A percentile compares a stretch with the other conserved stretches of the same genome.
Evolutionary conservation across 92 coral and sea anemone genomes (phyloP).

Genomic region (Porites evermanni): DNA sequence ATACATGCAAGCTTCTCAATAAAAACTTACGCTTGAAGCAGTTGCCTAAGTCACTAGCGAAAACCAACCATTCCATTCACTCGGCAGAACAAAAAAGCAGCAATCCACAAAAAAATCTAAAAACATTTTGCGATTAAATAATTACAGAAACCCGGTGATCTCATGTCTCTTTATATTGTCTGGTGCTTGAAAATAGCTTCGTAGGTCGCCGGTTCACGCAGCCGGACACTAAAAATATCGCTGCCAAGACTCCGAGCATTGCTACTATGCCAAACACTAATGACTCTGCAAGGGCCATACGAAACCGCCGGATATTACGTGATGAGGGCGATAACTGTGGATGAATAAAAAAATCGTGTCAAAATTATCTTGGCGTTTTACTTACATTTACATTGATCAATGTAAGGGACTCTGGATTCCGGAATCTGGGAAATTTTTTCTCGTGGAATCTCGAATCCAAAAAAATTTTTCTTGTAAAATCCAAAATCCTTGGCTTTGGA

Average conservation of each 20-base stretch:
- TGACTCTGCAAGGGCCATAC: neutral
- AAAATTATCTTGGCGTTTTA: too few species aligned
- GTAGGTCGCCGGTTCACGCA: neutral
- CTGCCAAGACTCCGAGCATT: neutral
- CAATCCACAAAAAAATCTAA: neutral
- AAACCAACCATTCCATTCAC: too few species aligned
- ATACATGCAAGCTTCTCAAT: too few species aligned
- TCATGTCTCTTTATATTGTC: neutral
- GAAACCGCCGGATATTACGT: neutral
- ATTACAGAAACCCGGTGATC: neutral
- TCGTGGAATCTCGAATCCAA: too few species aligned
- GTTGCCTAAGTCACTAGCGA: too few species aligned
- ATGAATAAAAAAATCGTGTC: neutral
- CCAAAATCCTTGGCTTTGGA: too few species aligned
- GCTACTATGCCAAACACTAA: neutral
- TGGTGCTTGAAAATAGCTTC: neutral
- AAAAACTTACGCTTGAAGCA: too few species aligned
- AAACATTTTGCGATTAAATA: neutral
- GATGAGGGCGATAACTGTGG: neutral
- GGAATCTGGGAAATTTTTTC: too few species aligned
- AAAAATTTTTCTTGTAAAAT: too few species aligned
- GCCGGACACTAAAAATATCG: neutral
- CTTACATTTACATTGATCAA: too few species aligned
- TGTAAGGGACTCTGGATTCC: too few species aligned
- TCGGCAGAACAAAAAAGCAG: too few species aligned